Base-by-base conservation (phyloP, 2,888 invertebrate species). In the Euspilapteryx auroguttella region DNA sequence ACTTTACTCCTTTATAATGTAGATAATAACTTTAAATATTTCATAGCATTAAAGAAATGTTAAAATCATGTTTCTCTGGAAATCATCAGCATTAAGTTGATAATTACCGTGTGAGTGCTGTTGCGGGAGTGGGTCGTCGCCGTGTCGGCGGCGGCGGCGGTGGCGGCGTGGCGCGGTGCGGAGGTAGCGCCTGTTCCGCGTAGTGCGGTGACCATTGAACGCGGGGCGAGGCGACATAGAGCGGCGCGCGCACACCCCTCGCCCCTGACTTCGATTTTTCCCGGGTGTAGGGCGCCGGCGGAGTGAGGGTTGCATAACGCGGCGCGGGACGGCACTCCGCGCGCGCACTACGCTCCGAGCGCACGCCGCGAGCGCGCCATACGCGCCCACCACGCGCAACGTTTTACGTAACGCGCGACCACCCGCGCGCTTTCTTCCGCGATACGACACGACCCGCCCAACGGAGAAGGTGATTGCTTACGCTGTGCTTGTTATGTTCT, bases 361-460 rank as follows among this genome's bases (percentile, higher is more conserved):
- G 71, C 66, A 58, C 59, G 65, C 33, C 55, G 62, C 56, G 64
- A 63, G 66, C 69, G 65, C 59, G 41, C 41, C 45, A 49, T 57
- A 55, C 65, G 64, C 64, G 42, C 47, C 54, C 49, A 47, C 61
- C 17, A 17, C 17, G 17, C 17, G 17, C 17, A 17, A 5, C 17
- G 17, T 57, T 66, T 68, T 65, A 69, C 69, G 68, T 68, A 71
- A 69, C 68, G 68, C 68, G 69, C 68, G 61, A 51, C 49, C 63
- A 58, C 37, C 55, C 21, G 11, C 8, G 54, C 52, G 54, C 56
- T 54, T 47, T 42, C 40, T 34, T 31, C 32, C 42, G 47, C 44
- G 44, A 41, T 33, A n/a, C 33, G 42, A 45, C 33, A 32, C 38
- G 37, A 40, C 40, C 40, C 40, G 39, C 36, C 39, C 37, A 37